These are phyloP conservation scores for Sceliomorpha sp. DNA, from an alignment of 2,888 invertebrate genomes.

Conservation along the genomic window DNA sequence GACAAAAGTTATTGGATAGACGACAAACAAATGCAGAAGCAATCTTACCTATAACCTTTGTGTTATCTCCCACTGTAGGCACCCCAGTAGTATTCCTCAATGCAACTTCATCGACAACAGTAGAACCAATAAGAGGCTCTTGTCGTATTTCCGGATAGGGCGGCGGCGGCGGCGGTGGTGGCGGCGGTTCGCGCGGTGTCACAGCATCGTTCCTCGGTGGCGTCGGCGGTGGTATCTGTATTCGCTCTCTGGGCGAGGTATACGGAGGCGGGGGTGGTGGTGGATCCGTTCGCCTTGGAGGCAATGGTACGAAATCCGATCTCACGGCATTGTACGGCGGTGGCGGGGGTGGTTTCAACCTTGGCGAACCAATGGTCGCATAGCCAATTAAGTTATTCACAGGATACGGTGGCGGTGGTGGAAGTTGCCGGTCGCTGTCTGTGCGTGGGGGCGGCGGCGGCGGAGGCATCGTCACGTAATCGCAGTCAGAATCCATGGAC, in stretches of 20 bases:
- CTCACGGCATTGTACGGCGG: conserved; percentile 87
- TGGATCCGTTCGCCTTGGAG: conserved; percentile 83
- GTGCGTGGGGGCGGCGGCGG: conserved; percentile 83
- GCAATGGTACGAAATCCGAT: conserved; percentile 84
- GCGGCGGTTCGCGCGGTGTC: conserved; percentile 83
- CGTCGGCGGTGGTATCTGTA: conserved; percentile 78
- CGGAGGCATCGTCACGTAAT: conserved; percentile 90
- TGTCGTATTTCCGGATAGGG: conserved; percentile 81
- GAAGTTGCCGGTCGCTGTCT: conserved; percentile 82
- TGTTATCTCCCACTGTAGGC: no score
- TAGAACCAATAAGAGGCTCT: conserved; percentile 12
- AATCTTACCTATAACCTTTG: no score
- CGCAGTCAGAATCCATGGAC: conserved; percentile 93
- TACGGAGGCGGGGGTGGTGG: conserved; percentile 84
- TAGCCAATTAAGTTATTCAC: conserved; percentile 67
- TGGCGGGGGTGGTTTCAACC: conserved; percentile 77
- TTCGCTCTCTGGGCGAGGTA: conserved; percentile 78
- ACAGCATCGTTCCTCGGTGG: conserved; percentile 79
- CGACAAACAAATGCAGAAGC: no score
- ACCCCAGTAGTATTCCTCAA: background rate
- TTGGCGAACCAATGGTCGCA: conserved; percentile 63
- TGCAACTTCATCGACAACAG: conserved; percentile 5
- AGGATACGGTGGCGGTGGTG: conserved; percentile 83
- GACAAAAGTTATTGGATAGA: no score
- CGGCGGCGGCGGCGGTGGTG: conserved; percentile 84